A percentile compares a stretch with the other conserved stretches of the same genome.
Conservation (phyloP, 2,888 invertebrate genomes). For the Rhagonycha lutea region DNA sequence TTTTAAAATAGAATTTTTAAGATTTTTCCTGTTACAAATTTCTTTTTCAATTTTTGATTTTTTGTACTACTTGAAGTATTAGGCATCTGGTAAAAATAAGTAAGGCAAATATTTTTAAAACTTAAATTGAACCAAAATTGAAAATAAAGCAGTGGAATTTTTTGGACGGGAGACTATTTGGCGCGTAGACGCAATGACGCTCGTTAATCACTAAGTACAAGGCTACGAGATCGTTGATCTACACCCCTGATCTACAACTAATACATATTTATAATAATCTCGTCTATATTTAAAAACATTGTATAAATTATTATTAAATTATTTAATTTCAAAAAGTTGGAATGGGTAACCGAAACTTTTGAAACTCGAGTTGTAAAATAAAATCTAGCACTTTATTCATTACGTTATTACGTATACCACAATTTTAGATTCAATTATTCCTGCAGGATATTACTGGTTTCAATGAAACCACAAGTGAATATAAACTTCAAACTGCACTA, state of each 20-base stretch:
- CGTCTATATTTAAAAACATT: background rate
- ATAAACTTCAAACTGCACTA: background rate
- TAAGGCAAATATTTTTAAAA: background rate
- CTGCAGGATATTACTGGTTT: background rate
- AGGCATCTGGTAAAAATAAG: background rate
- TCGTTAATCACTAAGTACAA: background rate
- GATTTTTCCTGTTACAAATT: background rate
- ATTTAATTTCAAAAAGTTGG: background rate
- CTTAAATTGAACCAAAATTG: background rate
- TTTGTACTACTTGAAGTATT: background rate
- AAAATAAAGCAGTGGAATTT: background rate
- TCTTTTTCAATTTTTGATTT: background rate
- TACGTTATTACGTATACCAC: background rate
- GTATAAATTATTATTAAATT: background rate
- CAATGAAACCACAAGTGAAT: background rate
- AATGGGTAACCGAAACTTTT: background rate
- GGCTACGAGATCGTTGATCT: background rate
- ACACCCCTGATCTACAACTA: background rate
- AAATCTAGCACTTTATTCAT: background rate
- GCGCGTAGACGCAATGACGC: background rate
- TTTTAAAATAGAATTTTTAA: background rate
- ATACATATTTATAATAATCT: background rate
- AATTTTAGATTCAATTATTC: background rate
- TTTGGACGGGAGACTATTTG: background rate
- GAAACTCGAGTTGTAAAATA: background rate